phyloP scores from a whole-genome alignment of 2,113 vertebrate genomes.

The Pycnonotus jocosus region DNA sequence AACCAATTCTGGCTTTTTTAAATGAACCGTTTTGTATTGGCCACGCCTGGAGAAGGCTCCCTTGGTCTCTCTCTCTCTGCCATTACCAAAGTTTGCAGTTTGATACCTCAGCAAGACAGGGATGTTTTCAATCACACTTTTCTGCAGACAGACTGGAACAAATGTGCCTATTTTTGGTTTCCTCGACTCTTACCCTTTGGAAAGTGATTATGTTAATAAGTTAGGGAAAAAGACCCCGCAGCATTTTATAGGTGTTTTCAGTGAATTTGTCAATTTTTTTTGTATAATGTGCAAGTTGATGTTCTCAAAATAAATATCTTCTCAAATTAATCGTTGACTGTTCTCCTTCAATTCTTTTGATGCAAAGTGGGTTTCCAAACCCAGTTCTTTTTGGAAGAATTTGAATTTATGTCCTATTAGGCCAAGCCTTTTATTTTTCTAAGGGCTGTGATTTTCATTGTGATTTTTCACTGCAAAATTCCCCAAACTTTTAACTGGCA shows the following conservation, averaged over 20 bases:
- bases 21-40: not conserved
- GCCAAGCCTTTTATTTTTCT: not conserved
- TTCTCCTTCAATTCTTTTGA: not conserved
- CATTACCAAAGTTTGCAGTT: constrained; percentile 70
- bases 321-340: constrained; percentile 16
- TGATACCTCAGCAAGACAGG: constrained; percentile 67
- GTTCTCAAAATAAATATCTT: constrained; percentile 75
- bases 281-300: constrained; percentile 69
- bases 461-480: not conserved
- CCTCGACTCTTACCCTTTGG: constrained; percentile 1
- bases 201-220: constrained; percentile 62
- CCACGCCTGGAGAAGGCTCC: not conserved
- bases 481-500: accelerated
- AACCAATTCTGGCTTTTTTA: not conserved
- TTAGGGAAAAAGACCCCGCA: constrained; percentile 2
- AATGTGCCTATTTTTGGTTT: constrained; percentile 13
- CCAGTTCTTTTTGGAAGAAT: not conserved
- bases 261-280: constrained; percentile 51
- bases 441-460: not conserved
- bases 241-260: constrained; percentile 38
- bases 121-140: constrained; percentile 48
- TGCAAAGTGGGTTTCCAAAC: not conserved
- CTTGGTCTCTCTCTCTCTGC: not conserved
- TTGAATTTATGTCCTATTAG: not conserved
- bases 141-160: constrained; percentile 67